A percentile compares a stretch with the other conserved stretches of the same genome.
These are phyloP conservation scores for Hephaestus fuliginosus DNA, from an alignment of 2,797 vertebrate genomes.

Conservation along the genomic window DNA sequence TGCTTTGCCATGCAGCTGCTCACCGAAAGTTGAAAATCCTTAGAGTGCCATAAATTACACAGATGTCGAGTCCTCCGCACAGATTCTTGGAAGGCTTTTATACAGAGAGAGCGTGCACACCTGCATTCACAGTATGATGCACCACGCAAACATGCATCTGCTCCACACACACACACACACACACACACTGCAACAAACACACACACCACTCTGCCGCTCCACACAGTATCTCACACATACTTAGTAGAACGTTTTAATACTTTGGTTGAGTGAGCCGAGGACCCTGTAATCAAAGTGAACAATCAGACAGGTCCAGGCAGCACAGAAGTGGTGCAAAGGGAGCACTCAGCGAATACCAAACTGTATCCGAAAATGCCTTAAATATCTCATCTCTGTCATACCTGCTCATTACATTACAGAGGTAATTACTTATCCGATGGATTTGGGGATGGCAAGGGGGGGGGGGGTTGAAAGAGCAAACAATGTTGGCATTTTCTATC, in stretches of 20 bases:
- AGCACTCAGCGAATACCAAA: slow-evolving; percentile 46
- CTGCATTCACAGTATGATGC: slow-evolving; percentile 41
- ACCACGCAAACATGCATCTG: slow-evolving; percentile 31
- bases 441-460: slow-evolving; percentile 16
- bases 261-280: slow-evolving; percentile 35
- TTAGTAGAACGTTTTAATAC: slow-evolving; percentile 51
- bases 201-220: slow-evolving; percentile 1
- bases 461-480: slow-evolving; percentile 5
- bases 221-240: slow-evolving; percentile 22
- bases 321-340: slow-evolving; percentile 23
- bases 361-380: slow-evolving; percentile 58
- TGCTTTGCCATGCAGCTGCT: slow-evolving; percentile 75
- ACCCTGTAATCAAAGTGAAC: slow-evolving; percentile 76
- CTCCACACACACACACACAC: not conserved
- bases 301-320: slow-evolving; percentile 75
- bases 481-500: slow-evolving; percentile 4
- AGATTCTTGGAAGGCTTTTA: slow-evolving; percentile 62
- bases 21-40: slow-evolving; percentile 58
- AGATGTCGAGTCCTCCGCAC: slow-evolving; percentile 51
- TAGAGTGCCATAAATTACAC: slow-evolving; percentile 68
- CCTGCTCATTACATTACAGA: slow-evolving; percentile 61
- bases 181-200: slow-evolving; percentile 10
- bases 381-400: slow-evolving; percentile 55
- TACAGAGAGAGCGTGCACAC: slow-evolving; percentile 51
- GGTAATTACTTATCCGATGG: slow-evolving; percentile 46